Base-by-base conservation (phyloP, 1,140 invertebrate species). In the Carcinoscorpius rotundicauda region DNA sequence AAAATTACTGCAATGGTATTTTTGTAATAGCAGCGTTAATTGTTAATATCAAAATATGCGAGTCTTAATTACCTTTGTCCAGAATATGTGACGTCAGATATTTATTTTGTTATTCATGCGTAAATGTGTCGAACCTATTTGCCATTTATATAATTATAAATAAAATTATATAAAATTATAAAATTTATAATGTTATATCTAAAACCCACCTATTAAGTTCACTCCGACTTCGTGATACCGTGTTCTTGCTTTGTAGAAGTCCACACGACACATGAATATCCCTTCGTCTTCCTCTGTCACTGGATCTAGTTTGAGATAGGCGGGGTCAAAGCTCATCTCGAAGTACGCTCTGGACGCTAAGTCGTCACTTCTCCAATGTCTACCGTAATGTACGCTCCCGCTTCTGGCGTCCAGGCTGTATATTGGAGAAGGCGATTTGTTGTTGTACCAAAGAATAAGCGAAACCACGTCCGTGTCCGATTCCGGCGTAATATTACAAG, bases 401-500 rank as follows among this genome's bases (percentile, higher is more conserved):
- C 64, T 55, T 9, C 64, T 61, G 58, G 64, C 64, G 52, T 66
- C 64, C 56, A 60, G 67, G 64, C 64, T 71, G 79, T 89, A 90
- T 74, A 90, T 89, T 48, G 87, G 87, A 9, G 82, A 81, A 66
- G 83, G 83, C 62, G 81, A 81, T 70, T 88, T 86, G 67, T 88
- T 86, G 74, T 88, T 89, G 77, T 87, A 89, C 88, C 88, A 91
- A 71, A 91, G 87, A 70, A 90, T 86, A 63, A 91, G 81, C 55
- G 85, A 82, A 71, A 88, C 84, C 71, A 82, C 83, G 78, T 91
- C 88, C 29, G 29, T 29, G 29, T 29, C 29, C 29, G 29, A 29
- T 29, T 29, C 29, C 29, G 29, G 29, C 29, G 29, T 29, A 29
- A 29, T 29, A 29, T 29, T 29, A 29, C 29, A 29, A 29, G 29